These are phyloP conservation scores for Catalaphyllia jardinei DNA, from an alignment of 64 coral and sea anemone genomes.

Conservation along the genomic window DNA sequence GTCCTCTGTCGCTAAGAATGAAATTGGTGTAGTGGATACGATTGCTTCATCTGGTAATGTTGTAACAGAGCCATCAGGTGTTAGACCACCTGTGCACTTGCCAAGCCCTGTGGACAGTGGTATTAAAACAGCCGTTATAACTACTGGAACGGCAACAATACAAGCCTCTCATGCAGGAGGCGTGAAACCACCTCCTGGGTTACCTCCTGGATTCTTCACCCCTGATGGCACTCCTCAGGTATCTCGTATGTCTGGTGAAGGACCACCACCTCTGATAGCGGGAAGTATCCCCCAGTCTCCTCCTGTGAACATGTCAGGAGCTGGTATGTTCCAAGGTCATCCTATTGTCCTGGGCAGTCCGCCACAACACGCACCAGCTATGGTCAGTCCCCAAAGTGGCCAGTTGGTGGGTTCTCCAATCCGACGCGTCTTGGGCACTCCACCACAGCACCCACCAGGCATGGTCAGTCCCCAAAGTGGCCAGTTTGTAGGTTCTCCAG, in stretches of 20 bases:
- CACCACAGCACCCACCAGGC: too few species aligned
- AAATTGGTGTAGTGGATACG: background rate
- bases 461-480: too few species aligned
- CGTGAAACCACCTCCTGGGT: constrained; percentile 23
- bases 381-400: background rate
- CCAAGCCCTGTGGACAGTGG: background rate
- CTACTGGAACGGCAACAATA: background rate
- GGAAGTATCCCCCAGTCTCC: background rate
- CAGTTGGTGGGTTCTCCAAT: background rate
- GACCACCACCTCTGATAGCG: background rate
- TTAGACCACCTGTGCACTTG: background rate
- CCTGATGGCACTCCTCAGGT: background rate
- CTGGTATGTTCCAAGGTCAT: background rate
- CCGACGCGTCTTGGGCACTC: too few species aligned
- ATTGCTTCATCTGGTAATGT: background rate
- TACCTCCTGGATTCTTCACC: constrained; percentile 1
- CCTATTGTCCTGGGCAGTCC: background rate
- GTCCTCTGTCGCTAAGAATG: background rate
- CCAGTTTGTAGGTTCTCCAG: too few species aligned
- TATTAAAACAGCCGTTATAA: background rate
- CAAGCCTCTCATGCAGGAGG: background rate
- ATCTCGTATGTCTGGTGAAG: background rate
- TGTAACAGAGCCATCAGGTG: background rate
- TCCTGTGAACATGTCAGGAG: background rate
- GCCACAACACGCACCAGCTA: background rate